Percentiles rank a stretch among this genome's conserved stretches.
Conservation (phyloP, 2,888 invertebrate species). For the Saturnia pavonia region DNA sequence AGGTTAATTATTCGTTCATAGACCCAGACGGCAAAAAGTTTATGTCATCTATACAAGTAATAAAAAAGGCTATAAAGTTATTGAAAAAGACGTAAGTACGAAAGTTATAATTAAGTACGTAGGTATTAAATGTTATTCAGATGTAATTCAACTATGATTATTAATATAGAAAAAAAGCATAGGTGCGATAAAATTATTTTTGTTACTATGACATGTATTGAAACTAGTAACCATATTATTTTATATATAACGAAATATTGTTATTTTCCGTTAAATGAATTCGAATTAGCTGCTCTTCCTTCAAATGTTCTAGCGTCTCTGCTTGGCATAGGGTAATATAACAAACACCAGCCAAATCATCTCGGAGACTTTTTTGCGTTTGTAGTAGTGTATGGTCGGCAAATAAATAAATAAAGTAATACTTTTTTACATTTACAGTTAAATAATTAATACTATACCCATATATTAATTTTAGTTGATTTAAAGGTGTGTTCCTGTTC, state of each 20-base stretch:
- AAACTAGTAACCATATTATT: too few relatives aligned
- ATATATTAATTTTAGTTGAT: too few relatives aligned
- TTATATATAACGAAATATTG: not conserved
- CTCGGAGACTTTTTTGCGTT: too few relatives aligned
- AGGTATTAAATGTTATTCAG: not conserved
- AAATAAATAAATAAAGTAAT: too few relatives aligned
- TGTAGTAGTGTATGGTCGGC: too few relatives aligned
- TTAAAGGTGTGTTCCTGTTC: too few relatives aligned
- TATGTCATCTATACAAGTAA: constrained; percentile 32
- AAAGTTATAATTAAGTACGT: not conserved
- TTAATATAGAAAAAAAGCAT: not conserved
- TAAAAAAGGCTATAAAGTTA: constrained; percentile 32
- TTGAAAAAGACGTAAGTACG: constrained; percentile 6
- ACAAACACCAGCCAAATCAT: too few relatives aligned
- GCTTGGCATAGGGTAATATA: not conserved
- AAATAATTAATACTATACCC: too few relatives aligned
- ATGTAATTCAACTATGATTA: not conserved
- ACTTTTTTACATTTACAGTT: too few relatives aligned
- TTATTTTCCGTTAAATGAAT: not conserved
- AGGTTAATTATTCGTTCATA: constrained; percentile 30
- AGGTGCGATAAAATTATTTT: not conserved
- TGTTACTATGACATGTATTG: not conserved
- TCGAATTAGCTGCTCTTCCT: not conserved
- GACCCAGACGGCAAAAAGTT: constrained; percentile 28
- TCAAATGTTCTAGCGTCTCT: not conserved